Conservation (phyloP, 2,797 vertebrate species). For the Neomorphus geoffroyi region DNA sequence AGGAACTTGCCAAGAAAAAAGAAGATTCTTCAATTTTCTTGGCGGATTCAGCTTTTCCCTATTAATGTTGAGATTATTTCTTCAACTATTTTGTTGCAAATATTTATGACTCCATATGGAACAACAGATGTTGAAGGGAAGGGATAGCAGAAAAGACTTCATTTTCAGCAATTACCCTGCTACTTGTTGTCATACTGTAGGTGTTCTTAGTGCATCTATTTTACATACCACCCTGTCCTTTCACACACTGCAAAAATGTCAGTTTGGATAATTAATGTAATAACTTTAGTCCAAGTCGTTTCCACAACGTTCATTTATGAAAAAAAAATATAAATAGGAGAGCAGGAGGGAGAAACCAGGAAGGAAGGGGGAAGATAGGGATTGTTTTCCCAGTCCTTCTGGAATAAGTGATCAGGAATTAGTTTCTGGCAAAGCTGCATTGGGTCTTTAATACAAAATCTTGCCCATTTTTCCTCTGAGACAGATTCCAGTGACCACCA, state of each 20-base stretch:
- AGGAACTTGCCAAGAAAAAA: slow-evolving; percentile 55
- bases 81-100: slow-evolving; percentile 75
- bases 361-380: not conserved
- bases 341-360: slow-evolving; percentile 14
- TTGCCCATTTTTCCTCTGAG: not conserved
- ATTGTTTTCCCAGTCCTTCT: not conserved
- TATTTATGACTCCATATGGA: slow-evolving; percentile 79
- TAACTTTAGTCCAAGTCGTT: slow-evolving; percentile 49
- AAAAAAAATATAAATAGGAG: not conserved
- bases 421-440: not conserved
- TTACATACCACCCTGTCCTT: slow-evolving; percentile 69
- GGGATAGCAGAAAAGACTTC: slow-evolving; percentile 71
- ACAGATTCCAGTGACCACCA: not conserved
- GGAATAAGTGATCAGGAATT: not conserved
- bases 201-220: slow-evolving; percentile 71
- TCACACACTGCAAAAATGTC: slow-evolving; percentile 64
- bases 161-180: slow-evolving; percentile 73
- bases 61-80: slow-evolving; percentile 73
- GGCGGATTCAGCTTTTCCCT: slow-evolving; percentile 61
- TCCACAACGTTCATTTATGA: slow-evolving; percentile 24
- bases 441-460: not conserved
- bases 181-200: slow-evolving; percentile 76
- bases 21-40: slow-evolving; percentile 60
- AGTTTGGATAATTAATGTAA: slow-evolving; percentile 66
- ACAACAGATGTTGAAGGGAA: slow-evolving; percentile 75